Percentiles rank a stretch among this genome's conserved stretches.
Evolutionary conservation across 2,888 invertebrate species (phyloP).

Genomic region (Petrolisthes manimaculis): DNA sequence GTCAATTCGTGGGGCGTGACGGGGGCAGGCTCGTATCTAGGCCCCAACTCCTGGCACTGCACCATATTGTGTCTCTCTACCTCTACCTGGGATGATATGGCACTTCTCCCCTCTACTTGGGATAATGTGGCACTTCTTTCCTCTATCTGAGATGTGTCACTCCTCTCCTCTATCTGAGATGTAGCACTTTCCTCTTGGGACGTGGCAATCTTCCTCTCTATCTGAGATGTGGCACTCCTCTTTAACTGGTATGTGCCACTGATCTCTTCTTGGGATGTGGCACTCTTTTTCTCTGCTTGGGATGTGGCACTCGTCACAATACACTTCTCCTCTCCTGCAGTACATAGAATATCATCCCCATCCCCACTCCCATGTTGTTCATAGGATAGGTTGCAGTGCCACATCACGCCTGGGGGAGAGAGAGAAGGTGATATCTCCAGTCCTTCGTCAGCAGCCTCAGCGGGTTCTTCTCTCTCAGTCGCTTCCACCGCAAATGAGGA

Average conservation of each 20-base stretch:
- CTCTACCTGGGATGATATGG: not conserved
- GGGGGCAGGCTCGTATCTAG: not conserved
- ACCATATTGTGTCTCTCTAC: not conserved
- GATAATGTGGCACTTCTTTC: no score
- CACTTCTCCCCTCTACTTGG: not conserved
- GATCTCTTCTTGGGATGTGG: no score
- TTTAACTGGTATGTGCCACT: no score
- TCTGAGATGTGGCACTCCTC: no score
- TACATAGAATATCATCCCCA: not conserved
- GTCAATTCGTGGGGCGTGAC: not conserved
- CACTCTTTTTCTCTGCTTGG: not conserved
- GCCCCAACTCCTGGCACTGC: not conserved
- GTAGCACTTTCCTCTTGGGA: no score
- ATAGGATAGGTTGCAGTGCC: slow-evolving; percentile 49
- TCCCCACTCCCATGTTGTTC: slow-evolving; percentile 5
- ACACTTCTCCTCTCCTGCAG: not conserved
- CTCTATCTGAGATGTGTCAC: no score
- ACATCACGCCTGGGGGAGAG: slow-evolving; percentile 27
- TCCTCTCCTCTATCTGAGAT: no score
- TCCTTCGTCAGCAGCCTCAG: not conserved
- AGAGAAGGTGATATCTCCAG: not conserved
- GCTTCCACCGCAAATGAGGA: slow-evolving; percentile 10
- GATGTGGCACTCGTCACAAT: not conserved
- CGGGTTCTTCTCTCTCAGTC: not conserved
- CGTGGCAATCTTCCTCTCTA: no score